phyloP scores from a whole-genome alignment of 2,113 vertebrate species.

The Actinemys pallida region DNA sequence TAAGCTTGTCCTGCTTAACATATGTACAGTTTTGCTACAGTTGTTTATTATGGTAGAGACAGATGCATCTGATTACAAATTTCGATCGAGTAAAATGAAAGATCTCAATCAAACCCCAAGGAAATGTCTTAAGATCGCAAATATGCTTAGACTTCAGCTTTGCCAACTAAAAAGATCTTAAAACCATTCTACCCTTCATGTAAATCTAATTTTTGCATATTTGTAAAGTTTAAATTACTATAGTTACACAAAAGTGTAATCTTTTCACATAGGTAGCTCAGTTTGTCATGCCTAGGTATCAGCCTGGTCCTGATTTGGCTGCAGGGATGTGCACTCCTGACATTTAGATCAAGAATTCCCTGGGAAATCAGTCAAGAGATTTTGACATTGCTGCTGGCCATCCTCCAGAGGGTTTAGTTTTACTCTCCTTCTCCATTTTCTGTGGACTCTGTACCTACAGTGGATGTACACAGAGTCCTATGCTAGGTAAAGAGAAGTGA shows the following conservation, averaged over 20 bases:
- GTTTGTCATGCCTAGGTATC: conserved; percentile 71
- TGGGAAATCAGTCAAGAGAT: conserved; percentile 84
- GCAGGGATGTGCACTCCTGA: conserved; percentile 75
- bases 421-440: conserved; percentile 69
- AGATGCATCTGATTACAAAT: background rate
- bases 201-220: conserved; percentile 62
- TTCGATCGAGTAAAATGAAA: background rate
- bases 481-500: conserved; percentile 52
- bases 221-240: conserved; percentile 57
- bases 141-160: background rate
- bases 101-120: background rate
- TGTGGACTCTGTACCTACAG: conserved; percentile 57
- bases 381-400: conserved; percentile 77
- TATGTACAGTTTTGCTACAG: background rate
- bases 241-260: conserved; percentile 1
- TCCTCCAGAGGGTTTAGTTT: conserved; percentile 80
- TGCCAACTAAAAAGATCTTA: conserved; percentile 49
- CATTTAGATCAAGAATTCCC: conserved; percentile 84
- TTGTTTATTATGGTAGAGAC: background rate
- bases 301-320: conserved; percentile 64
- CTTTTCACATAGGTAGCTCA: conserved; percentile 56
- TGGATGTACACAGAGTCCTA: conserved; percentile 57
- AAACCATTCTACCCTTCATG: conserved; percentile 14
- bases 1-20: background rate
- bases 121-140: background rate